Evolutionary conservation across 30 jellyfish, hydroid and myxozoan species (phyloP).

Genomic region (Turritopsis rubra): DNA sequence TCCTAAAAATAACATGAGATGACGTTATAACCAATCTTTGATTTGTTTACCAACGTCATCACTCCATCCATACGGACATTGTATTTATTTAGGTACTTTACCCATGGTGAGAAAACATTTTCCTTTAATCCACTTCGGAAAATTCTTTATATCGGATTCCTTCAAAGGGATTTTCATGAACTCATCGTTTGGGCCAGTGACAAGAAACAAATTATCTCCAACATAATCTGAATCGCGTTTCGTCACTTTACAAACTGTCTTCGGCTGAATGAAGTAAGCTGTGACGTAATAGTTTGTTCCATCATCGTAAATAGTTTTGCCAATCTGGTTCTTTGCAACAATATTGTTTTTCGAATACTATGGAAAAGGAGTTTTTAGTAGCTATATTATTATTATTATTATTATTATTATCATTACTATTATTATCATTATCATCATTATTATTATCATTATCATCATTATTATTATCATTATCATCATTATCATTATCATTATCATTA

Average conservation of each 20-base stretch:
- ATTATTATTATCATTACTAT: no score
- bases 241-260: slow-evolving; percentile 29
- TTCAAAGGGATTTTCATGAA: slow-evolving; percentile 33
- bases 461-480: no score
- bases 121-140: slow-evolving; percentile 47
- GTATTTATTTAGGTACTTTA: neutral
- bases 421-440: no score
- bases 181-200: slow-evolving; percentile 8
- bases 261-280: slow-evolving; percentile 54
- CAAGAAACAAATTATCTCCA: slow-evolving; percentile 40
- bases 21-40: no score
- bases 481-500: no score
- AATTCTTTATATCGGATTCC: slow-evolving; percentile 21
- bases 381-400: no score
- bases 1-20: slow-evolving; percentile 36
- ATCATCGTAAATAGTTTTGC: slow-evolving; percentile 39
- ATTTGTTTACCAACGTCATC: neutral
- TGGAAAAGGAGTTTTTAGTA: neutral
- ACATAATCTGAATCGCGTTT: slow-evolving; percentile 30
- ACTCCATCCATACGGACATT: neutral
- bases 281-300: slow-evolving; percentile 31
- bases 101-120: slow-evolving; percentile 58
- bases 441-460: no score
- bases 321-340: slow-evolving; percentile 33
- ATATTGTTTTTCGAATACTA: slow-evolving; percentile 43